These are phyloP conservation scores for Autographa gamma DNA, from an alignment of 2,888 invertebrate genomes.

Conservation along the genomic window DNA sequence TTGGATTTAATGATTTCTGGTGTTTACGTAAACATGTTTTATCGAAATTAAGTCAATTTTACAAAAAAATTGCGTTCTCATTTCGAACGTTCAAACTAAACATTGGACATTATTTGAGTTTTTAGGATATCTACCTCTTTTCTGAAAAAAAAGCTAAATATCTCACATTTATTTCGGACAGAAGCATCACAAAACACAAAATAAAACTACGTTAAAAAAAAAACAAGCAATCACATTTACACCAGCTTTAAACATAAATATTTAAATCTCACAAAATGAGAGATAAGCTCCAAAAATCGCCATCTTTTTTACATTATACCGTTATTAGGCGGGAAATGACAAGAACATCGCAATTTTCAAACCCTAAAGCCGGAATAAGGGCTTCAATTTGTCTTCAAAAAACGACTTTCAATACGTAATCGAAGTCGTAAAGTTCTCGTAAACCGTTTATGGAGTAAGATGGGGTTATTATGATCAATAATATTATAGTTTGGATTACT, in stretches of 20 bases:
- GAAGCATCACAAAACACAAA: neutral
- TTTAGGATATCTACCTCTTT: no score
- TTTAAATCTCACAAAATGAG: conserved; percentile 22
- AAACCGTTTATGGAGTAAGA: conserved; percentile 22
- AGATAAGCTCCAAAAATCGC: conserved; percentile 18
- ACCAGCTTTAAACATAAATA: conserved; percentile 18
- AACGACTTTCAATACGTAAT: conserved; percentile 9
- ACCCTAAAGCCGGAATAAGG: conserved; percentile 23
- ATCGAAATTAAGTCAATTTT: no score
- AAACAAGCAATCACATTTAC: neutral
- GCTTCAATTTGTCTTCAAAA: conserved; percentile 12
- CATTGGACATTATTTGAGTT: no score
- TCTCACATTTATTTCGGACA: no score
- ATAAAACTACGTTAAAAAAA: neutral
- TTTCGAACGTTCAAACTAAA: neutral
- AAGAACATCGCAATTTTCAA: conserved; percentile 19
- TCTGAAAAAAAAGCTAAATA: no score
- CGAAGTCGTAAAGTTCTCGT: conserved; percentile 11
- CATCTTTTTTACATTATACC: conserved; percentile 29
- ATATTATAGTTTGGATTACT: neutral
- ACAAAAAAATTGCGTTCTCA: neutral
- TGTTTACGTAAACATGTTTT: neutral
- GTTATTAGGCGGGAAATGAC: conserved; percentile 12
- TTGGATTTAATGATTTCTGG: neutral
- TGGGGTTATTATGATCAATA: neutral